Base-by-base conservation (phyloP, 2,888 invertebrate genomes). In the Phorcus lineatus region DNA sequence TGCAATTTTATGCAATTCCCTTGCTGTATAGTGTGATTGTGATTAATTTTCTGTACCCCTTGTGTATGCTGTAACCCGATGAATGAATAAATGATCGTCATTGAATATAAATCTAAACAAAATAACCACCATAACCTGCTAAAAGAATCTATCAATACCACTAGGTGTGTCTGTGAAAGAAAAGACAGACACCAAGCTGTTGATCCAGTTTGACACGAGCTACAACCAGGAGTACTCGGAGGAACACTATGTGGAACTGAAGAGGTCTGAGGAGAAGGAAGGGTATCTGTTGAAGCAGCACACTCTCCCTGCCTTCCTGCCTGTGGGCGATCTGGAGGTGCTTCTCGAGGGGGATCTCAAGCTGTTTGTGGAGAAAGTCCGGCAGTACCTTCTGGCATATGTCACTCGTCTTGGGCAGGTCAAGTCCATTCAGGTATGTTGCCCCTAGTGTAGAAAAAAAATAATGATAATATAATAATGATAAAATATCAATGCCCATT, bases 341-440 rank as follows among this genome's bases (percentile, higher is more conserved):
- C 40, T 31, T 40, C 70, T 70, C 31, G 19, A 70, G 3, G 82
- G 78, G 24, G 82, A 84, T n/a, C 53, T 83, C 28, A 80, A 79
- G 31, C 55, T 55, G 4, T 78, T 78, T 16, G 74, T 78, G 81
- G 78, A 74, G 31, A 70, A 6, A 70, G 40, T 70, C 36, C 28
- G 36, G n/a, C 31, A 70, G 40, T 40, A 40, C 36, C 70, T 70
- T 3, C 70, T 36, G 36, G 70, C 70, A 3, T 36, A 36, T 40
- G 70, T 70, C 40, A 70, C 36, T 36, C 70, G 70, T 1, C 40
- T n/a, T 7, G 82, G 78, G 16, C 81, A 84, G 36, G 53, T 83
- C 22, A 80, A 79, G 40, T 47, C 53, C 6, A 74, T 78, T 9
- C 57, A 78, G 81, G 81, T 81, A 7, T 17, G 57, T 57, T 70